Conservation (phyloP, 2,888 invertebrate genomes). For the Leptinotarsa tumamoca region DNA sequence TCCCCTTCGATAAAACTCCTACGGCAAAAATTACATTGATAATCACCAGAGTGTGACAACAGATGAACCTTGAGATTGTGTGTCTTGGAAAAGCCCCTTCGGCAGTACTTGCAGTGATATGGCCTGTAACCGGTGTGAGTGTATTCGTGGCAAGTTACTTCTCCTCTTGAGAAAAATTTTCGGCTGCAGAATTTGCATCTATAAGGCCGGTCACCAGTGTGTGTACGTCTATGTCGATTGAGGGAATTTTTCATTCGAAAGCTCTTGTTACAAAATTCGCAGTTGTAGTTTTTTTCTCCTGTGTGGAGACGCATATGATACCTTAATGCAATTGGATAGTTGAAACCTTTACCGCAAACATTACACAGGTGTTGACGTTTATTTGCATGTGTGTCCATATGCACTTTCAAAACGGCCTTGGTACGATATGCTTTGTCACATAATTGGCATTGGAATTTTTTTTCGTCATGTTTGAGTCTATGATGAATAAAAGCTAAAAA, state of each 20-base stretch:
- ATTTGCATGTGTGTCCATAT: slow-evolving; percentile 82
- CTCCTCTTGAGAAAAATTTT: slow-evolving; percentile 81
- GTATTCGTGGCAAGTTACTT: slow-evolving; percentile 52
- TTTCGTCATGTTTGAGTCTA: slow-evolving; percentile 65
- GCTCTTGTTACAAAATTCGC: slow-evolving; percentile 51
- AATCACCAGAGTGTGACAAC: slow-evolving; percentile 66
- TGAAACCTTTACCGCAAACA: slow-evolving; percentile 85
- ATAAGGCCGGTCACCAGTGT: slow-evolving; percentile 81
- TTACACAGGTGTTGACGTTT: slow-evolving; percentile 82
- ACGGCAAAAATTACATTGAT: slow-evolving; percentile 52
- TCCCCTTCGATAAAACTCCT: slow-evolving; percentile 46
- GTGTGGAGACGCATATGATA: slow-evolving; percentile 58
- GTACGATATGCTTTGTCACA: slow-evolving; percentile 78
- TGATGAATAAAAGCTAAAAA: slow-evolving; percentile 50
- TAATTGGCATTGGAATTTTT: slow-evolving; percentile 71
- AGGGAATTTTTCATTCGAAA: slow-evolving; percentile 66
- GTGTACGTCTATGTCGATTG: slow-evolving; percentile 82
- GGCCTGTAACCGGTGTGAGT: slow-evolving; percentile 67
- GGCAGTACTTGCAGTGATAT: slow-evolving; percentile 66
- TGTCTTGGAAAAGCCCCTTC: slow-evolving; percentile 63
- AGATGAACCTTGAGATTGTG: slow-evolving; percentile 67
- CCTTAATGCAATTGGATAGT: slow-evolving; percentile 74
- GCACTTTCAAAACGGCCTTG: slow-evolving; percentile 78
- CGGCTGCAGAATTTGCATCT: slow-evolving; percentile 78
- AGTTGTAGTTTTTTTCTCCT: slow-evolving; percentile 54